Base-by-base conservation (phyloP, 2,888 invertebrate species). In the Pollenia griseotomentosa region DNA sequence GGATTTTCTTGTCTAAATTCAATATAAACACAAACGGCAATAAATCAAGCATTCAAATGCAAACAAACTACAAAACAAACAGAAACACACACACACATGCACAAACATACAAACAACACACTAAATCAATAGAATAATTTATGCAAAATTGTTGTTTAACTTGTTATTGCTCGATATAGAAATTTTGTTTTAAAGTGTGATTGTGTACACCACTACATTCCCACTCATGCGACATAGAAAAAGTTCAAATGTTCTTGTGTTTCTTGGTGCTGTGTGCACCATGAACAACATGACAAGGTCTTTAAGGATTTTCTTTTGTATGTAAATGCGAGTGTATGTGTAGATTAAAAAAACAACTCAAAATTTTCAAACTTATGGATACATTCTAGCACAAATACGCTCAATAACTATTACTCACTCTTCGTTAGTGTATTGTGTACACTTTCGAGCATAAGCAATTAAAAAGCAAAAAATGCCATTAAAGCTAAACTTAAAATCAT, bases 71-170 rank as follows among this genome's bases (percentile, higher is more conserved):
- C 12, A 6, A 51, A 68, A n/a, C 10, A 68, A 75, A 48, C 19
- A 46, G 42, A 2, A 61, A 61, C 12, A 33, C 33, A 33, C 4
- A 33, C 33, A 33, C 33, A 33, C 33, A 23, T 19, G 4, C 33
- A 33, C 66, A 48, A 23, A 19, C 51, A 48, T 65, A 16, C 75
- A 63, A 65, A 74, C 68, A 61, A 14, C 53, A 61, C 23, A 55
- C 65, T 73, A 74, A 79, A 79, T 79, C 73, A 68, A 74, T 84
- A 79, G 74, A 55, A 84, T 84, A 6, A 33, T 33, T 33, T 79
- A 83, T 73, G 42, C 44, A 66, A 70, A 78, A 42, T 57, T 63
- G 63, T 61, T 51, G 11, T n/a, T 55, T 8, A 12, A 48, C 51
- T 23, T 51, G 42, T 51, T 40, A 51, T 3, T 33, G 51, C 46